Base-by-base conservation (phyloP, 2,888 invertebrate species). In the Apodemia duryi region DNA sequence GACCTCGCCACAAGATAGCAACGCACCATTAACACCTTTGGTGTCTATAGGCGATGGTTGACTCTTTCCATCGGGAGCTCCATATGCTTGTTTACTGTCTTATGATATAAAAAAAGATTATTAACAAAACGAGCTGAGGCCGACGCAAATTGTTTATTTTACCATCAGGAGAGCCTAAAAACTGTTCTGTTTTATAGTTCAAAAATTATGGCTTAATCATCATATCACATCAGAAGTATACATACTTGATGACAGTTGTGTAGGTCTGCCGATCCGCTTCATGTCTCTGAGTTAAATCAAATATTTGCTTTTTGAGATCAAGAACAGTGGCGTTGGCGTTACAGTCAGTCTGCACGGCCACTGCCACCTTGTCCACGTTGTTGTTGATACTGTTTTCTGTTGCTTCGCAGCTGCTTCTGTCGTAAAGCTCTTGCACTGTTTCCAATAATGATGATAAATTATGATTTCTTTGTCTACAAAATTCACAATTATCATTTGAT, bases 251-350 rank as follows among this genome's bases (percentile, higher is more conserved):
- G 6, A 84, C 73, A n/a, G 73, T 74, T 9, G 75, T 72, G 64
- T 86, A 79, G 68, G 81, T 82, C 41, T 67, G 80, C 63, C 82
- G 90, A 64, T 82, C 88, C 61, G 84, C 90, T 63, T 85, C 79
- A 61, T 88, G 86, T 41, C 74, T 72, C 65, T 77, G 70, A 43
- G 81, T 72, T 41, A 65, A 69, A 62, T 68, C 78, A 65, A 71
- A 79, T 68, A 73, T 77, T 68, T 69, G 71, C 64, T 67, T 73
- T 38, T 61, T 67, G 9, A 74, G 67, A 10, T 51, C 54, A 2
- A 65, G 68, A 1, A 69, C 62, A 7, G 69, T 71, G 9, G 52
- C 32, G 29, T 9, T 63, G 41, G 46, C 29, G 6, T 61, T 51
- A 9, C 61, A 32, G 10, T 67, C 70, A 0, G 69, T 66, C 43